Evolutionary conservation across 2,113 vertebrate species (phyloP).

Genomic region (Xenus cinereus): DNA sequence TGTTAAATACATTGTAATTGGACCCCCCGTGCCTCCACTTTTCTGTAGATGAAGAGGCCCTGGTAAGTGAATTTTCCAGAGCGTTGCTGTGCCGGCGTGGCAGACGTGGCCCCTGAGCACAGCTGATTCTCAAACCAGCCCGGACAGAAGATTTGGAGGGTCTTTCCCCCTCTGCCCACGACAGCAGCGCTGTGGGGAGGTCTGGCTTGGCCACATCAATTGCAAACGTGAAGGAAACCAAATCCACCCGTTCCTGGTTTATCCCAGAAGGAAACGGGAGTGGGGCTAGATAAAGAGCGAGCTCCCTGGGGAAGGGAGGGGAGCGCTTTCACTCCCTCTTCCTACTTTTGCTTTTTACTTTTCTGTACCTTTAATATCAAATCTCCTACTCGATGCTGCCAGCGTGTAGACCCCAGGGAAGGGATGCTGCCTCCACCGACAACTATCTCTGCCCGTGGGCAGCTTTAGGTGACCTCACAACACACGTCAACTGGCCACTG

Average conservation of each 20-base stretch:
- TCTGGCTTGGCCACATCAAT: not conserved
- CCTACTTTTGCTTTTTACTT: not conserved
- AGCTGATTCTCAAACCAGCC: not conserved
- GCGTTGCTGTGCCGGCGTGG: fast-evolving
- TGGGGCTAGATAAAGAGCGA: not conserved
- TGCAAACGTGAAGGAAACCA: not conserved
- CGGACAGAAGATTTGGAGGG: not conserved
- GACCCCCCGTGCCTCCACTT: not conserved
- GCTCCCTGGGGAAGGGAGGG: not conserved
- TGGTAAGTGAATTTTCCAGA: not conserved
- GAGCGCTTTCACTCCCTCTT: not conserved
- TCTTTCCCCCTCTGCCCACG: not conserved
- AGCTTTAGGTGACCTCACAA: not conserved
- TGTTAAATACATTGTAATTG: constrained; percentile 37
- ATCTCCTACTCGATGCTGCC: fast-evolving
- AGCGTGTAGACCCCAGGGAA: fast-evolving
- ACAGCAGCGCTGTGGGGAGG: fast-evolving
- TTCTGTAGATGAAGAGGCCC: not conserved
- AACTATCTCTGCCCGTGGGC: not conserved
- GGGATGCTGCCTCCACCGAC: not conserved
- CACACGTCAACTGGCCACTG: not conserved
- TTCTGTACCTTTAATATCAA: not conserved
- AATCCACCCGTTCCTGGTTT: not conserved
- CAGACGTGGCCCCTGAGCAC: fast-evolving
- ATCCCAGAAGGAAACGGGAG: constrained; percentile 24